Conservation (phyloP, 1,140 invertebrate genomes). For the Drosophila pseudoananassae region DNA sequence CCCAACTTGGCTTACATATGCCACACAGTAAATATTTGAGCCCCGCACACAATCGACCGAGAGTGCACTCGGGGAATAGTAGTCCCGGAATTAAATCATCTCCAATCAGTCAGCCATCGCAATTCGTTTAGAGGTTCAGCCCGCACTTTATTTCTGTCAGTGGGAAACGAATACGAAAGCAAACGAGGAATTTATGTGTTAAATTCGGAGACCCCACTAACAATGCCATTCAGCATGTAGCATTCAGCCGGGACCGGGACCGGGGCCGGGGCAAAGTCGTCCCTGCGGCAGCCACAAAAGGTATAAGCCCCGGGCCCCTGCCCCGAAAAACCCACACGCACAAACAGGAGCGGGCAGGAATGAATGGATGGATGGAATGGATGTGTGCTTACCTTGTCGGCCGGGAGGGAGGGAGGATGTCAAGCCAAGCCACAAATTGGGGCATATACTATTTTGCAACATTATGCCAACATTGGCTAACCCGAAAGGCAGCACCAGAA, state of each 20-base stretch:
- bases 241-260: neutral
- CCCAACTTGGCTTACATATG: constrained; percentile 39
- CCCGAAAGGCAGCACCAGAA: constrained; percentile 42
- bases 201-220: constrained; percentile 34
- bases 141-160: constrained; percentile 12
- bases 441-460: constrained; percentile 61
- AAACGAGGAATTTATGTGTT: constrained; percentile 33
- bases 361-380: constrained; percentile 61
- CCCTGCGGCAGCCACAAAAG: constrained; percentile 67
- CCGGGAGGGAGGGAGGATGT: constrained; percentile 1
- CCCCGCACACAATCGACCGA: constrained; percentile 14
- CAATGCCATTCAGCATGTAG: constrained; percentile 31
- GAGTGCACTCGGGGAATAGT: constrained; percentile 14
- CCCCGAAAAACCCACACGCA: constrained; percentile 6
- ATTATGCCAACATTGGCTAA: constrained; percentile 63
- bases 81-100: constrained; percentile 5
- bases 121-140: neutral
- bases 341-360: constrained; percentile 6
- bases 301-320: constrained; percentile 42
- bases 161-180: constrained; percentile 16
- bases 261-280: constrained; percentile 7
- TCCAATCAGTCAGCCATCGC: neutral
- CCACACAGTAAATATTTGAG: constrained; percentile 54
- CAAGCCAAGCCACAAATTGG: constrained; percentile 62
- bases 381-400: constrained; percentile 73